Conservation (phyloP, 2,797 vertebrate species). For the Coranthus polyacanthus region DNA sequence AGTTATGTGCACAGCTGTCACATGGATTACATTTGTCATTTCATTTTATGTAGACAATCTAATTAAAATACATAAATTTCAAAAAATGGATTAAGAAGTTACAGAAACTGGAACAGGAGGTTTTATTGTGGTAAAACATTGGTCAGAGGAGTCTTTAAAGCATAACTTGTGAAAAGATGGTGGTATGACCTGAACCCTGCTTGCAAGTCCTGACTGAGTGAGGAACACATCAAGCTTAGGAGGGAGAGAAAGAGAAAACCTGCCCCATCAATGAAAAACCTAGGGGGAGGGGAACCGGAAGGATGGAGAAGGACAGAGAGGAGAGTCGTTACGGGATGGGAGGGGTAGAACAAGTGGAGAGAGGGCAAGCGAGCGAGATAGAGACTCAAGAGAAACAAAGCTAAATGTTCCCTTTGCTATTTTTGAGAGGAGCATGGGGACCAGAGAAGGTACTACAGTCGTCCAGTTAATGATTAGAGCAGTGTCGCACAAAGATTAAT, state of each 20-base stretch:
- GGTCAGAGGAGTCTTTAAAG: constrained; percentile 17
- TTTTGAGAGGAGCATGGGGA: constrained; percentile 76
- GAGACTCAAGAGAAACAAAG: constrained; percentile 78
- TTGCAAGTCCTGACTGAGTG: constrained; percentile 58
- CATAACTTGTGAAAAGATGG: constrained; percentile 18
- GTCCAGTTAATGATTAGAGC: constrained; percentile 80
- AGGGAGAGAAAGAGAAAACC: constrained; percentile 63
- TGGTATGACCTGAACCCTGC: constrained; percentile 51
- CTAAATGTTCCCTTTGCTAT: constrained; percentile 83
- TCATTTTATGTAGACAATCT: constrained; percentile 20
- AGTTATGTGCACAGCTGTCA: constrained; percentile 28
- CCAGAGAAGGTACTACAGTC: constrained; percentile 66
- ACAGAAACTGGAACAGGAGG: constrained; percentile 16
- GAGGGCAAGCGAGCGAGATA: constrained; percentile 62
- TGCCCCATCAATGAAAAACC: constrained; percentile 79
- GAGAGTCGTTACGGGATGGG: constrained; percentile 74
- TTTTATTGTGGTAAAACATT: constrained; percentile 6
- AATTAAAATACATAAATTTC: constrained; percentile 8
- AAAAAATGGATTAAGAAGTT: constrained; percentile 7
- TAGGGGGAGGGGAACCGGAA: constrained; percentile 77
- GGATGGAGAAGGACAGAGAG: constrained; percentile 84
- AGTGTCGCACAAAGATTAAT: constrained; percentile 69
- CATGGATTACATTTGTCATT: constrained; percentile 9
- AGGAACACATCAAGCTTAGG: constrained; percentile 56
- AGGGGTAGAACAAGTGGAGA: constrained; percentile 73